These are phyloP conservation scores for Drosophila seguyi DNA, from an alignment of 1,140 invertebrate species.

Conservation along the genomic window DNA sequence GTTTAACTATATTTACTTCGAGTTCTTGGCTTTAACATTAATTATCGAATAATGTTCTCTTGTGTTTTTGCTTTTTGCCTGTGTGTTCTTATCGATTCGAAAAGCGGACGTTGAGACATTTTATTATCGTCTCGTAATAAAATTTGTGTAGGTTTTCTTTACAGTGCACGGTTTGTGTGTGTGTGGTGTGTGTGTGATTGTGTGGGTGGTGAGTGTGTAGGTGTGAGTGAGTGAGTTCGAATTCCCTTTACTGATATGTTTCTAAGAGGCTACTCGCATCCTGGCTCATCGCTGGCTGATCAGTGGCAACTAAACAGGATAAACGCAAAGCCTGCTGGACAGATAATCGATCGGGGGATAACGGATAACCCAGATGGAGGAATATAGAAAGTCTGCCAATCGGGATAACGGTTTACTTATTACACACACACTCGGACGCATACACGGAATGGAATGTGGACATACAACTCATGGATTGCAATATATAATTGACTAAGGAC, in stretches of 20 bases:
- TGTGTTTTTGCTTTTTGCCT: constrained; percentile 22
- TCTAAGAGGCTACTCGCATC: constrained; percentile 82
- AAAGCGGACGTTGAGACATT: constrained; percentile 77
- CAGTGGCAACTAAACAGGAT: constrained; percentile 39
- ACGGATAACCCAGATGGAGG: constrained; percentile 21
- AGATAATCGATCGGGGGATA: constrained; percentile 28
- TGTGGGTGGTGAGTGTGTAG: constrained; percentile 16
- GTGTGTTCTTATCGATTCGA: constrained; percentile 55
- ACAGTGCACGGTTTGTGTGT: constrained; percentile 50
- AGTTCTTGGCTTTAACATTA: constrained; percentile 48
- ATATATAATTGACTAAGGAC: constrained; percentile 42
- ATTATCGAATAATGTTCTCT: constrained; percentile 36
- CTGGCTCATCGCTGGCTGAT: constrained; percentile 53
- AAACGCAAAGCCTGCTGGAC: constrained; percentile 34
- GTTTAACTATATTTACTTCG: constrained; percentile 54
- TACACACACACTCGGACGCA: constrained; percentile 28
- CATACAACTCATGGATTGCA: constrained; percentile 34
- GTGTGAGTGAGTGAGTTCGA: constrained; percentile 52
- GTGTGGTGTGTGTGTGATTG: constrained; percentile 24
- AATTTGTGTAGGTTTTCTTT: constrained; percentile 64
- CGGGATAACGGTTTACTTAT: not conserved
- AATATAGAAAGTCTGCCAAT: constrained; percentile 4
- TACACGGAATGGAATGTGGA: constrained; percentile 44
- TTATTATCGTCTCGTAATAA: constrained; percentile 72
- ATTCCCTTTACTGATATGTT: constrained; percentile 77